Evolutionary conservation across 1,140 invertebrate species (phyloP), one percentile per base, ranked within the genome.

Genomic region (Oryzaephilus surinamensis): DNA sequence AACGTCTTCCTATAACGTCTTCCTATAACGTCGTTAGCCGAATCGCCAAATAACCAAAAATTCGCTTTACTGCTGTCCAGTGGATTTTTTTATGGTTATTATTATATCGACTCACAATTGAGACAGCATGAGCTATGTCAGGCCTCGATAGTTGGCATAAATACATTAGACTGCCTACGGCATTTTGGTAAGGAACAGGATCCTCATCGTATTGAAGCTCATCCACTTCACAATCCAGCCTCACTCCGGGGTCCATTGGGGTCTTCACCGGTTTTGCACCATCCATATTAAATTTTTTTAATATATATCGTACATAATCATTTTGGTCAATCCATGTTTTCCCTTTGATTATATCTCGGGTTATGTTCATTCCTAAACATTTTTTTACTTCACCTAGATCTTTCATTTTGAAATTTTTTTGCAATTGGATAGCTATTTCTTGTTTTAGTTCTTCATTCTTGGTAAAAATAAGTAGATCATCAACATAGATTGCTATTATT

Each of bases 31-130:
- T n/a, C n/a, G n/a, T n/a, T n/a, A n/a, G n/a, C n/a, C n/a, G n/a
- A n/a, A n/a, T n/a, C n/a, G n/a, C n/a, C n/a, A 69, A 45, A 41
- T 67, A 66, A 12, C 50, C 35, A n/a, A 66, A 45, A 0, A 68
- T 41, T 27, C 56, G 36, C 38, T 66, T 61, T 0, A 50, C 55
- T 15, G 52, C 54, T 27, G 28, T 30, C 52, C 55, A 61, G 45
- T 67, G 59, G 13, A 28, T 31, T 32, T 27, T 29, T 27, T 32
- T 20, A 32, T 23, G 54, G 14, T 31, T 32, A 6, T 47, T 45
- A 14, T 49, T 53, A 44, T 55, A 63, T 35, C 41, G 48, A 41
- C 39, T 49, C 19, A 55, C 41, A 27, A 41, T 32, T 38, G 48
- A 55, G 13, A 53, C 39, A 16, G 43, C 46, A 41, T 48, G 51